Conservation (phyloP, 2,888 invertebrate species). For the Yponomeuta evonymella region DNA sequence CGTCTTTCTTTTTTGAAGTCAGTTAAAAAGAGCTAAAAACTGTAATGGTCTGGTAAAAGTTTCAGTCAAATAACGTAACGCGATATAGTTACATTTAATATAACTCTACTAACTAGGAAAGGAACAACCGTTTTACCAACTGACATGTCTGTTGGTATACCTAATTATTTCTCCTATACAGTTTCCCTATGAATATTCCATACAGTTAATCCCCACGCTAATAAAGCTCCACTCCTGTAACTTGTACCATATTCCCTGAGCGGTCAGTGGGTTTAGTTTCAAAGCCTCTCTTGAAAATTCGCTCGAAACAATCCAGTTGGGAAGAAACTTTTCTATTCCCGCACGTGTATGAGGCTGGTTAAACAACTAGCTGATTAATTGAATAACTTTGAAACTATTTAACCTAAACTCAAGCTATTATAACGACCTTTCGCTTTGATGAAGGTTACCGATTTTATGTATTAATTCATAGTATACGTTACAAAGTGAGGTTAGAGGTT, state of each 20-base stretch:
- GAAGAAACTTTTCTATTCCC: constrained; percentile 13
- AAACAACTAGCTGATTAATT: neutral
- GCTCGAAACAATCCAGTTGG: constrained; percentile 14
- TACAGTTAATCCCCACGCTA: neutral
- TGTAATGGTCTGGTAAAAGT: too few species aligned
- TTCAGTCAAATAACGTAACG: too few species aligned
- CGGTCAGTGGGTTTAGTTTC: constrained; percentile 32
- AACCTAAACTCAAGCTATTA: neutral
- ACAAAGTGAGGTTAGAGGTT: too few species aligned
- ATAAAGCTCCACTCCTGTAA: neutral
- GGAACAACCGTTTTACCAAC: too few species aligned
- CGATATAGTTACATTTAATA: too few species aligned
- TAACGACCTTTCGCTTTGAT: neutral
- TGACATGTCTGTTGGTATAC: too few species aligned
- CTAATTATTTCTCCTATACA: too few species aligned
- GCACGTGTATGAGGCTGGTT: neutral
- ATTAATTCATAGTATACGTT: too few species aligned
- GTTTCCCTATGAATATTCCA: neutral
- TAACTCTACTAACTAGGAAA: too few species aligned
- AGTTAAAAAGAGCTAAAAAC: too few species aligned
- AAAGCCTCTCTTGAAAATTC: constrained; percentile 26
- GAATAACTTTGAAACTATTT: neutral
- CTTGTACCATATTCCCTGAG: constrained; percentile 25
- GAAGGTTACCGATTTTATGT: too few species aligned
- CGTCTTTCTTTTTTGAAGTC: too few species aligned